Evolutionary conservation across 2,113 vertebrate genomes (phyloP).

Genomic region (Nothocercus nigrocapillus): DNA sequence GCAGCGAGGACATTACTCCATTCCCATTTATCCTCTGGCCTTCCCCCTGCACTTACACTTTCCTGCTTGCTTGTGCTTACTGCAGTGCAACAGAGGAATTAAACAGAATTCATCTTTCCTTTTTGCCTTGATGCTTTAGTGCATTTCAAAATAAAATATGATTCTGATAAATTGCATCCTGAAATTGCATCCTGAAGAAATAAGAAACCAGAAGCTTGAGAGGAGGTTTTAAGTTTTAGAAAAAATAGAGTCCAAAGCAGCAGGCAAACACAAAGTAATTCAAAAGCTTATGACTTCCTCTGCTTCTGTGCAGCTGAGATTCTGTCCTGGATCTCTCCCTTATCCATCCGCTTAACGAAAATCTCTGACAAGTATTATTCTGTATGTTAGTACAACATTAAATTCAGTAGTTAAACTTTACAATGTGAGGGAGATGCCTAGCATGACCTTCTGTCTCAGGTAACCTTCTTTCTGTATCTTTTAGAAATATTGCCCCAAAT

Average conservation of each 20-base stretch:
- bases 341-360: neutral
- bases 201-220: neutral
- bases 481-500: neutral
- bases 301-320: neutral
- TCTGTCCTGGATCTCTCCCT: neutral
- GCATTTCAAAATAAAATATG: slow-evolving; percentile 21
- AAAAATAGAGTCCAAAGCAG: neutral
- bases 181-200: slow-evolving; percentile 15
- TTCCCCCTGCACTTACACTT: neutral
- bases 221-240: slow-evolving; percentile 29
- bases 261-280: slow-evolving; percentile 28
- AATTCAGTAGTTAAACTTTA: neutral
- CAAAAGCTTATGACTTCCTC: neutral
- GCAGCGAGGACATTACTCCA: neutral
- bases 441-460: neutral
- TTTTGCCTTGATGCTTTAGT: slow-evolving; percentile 40
- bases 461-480: slow-evolving; percentile 31
- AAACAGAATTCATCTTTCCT: slow-evolving; percentile 11
- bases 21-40: slow-evolving; percentile 5
- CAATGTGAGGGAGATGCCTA: neutral
- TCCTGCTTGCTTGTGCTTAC: neutral
- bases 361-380: neutral
- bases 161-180: slow-evolving; percentile 18
- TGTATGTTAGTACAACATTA: neutral
- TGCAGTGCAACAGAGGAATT: slow-evolving; percentile 9